These are phyloP conservation scores for Pachliopta kotzebuea DNA, from an alignment of 2,888 invertebrate species.

Conservation along the genomic window DNA sequence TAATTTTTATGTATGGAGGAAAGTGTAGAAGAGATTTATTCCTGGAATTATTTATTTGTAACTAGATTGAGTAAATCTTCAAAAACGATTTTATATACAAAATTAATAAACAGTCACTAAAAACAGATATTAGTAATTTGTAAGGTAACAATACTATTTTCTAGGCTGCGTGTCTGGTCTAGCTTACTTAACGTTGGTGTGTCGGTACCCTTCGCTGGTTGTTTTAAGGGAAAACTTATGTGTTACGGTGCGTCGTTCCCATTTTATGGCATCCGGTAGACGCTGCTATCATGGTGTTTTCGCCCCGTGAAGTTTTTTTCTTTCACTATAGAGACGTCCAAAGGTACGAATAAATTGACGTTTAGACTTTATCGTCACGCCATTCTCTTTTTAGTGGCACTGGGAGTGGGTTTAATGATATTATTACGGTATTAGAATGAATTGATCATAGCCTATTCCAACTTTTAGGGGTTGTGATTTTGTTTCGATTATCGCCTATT, in stretches of 20 bases:
- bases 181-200: constrained; percentile 17
- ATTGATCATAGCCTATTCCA: constrained; percentile 7
- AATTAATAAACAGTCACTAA: too few species aligned
- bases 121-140: too few species aligned
- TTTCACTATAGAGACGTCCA: constrained; percentile 27
- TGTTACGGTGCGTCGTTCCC: constrained; percentile 40
- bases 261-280: constrained; percentile 34
- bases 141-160: too few species aligned
- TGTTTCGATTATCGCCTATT: not conserved
- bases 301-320: constrained; percentile 27
- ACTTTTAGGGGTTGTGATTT: not conserved
- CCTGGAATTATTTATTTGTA: too few species aligned
- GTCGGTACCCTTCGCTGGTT: constrained; percentile 34
- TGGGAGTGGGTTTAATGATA: constrained; percentile 14
- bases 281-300: constrained; percentile 27
- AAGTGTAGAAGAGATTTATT: too few species aligned
- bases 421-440: constrained; percentile 17
- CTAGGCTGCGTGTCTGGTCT: not conserved
- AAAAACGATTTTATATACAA: too few species aligned
- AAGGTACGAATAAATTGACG: constrained; percentile 25
- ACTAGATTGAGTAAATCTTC: too few species aligned
- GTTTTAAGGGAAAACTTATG: constrained; percentile 58
- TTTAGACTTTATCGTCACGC: constrained; percentile 23
- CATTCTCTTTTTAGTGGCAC: constrained; percentile 16
- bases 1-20: too few species aligned